Conservation (phyloP, 2,797 vertebrate species). For the Ceryle rudis region DNA sequence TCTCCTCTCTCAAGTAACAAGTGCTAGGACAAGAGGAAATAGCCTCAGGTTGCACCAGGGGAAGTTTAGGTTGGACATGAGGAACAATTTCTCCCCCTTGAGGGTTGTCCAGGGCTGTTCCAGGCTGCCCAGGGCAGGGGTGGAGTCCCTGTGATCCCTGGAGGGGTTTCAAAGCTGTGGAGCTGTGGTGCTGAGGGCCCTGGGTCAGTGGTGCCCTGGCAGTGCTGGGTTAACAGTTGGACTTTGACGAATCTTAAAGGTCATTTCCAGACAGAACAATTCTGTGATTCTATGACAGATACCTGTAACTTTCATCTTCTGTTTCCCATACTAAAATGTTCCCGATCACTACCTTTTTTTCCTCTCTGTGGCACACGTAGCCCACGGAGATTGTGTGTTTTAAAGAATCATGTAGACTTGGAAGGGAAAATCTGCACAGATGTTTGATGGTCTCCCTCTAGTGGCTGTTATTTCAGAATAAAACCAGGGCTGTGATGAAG, state of each 20-base stretch:
- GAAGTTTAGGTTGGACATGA: neutral
- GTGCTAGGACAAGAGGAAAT: neutral
- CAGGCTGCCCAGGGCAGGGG: neutral
- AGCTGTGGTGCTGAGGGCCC: neutral
- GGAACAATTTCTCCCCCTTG: neutral
- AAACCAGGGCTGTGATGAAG: neutral
- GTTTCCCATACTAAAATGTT: neutral
- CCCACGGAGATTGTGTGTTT: neutral
- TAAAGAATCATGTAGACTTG: neutral
- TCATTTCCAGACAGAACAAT: neutral
- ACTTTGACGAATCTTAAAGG: neutral
- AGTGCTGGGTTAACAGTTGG: neutral
- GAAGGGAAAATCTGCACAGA: neutral
- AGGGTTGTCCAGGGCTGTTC: neutral
- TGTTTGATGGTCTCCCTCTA: slow-evolving; percentile 18
- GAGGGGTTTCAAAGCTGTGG: neutral
- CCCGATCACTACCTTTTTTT: neutral
- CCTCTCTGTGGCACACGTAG: fast-evolving
- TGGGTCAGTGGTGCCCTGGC: neutral
- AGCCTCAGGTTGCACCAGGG: neutral
- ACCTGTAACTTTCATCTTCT: neutral
- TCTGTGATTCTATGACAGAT: neutral
- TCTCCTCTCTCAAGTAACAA: neutral
- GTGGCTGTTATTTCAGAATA: neutral
- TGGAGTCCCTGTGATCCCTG: neutral